Evolutionary conservation across 2,797 vertebrate genomes (phyloP), one percentile per base, ranked within the genome.

Genomic region (Eleutherodactylus coqui): DNA sequence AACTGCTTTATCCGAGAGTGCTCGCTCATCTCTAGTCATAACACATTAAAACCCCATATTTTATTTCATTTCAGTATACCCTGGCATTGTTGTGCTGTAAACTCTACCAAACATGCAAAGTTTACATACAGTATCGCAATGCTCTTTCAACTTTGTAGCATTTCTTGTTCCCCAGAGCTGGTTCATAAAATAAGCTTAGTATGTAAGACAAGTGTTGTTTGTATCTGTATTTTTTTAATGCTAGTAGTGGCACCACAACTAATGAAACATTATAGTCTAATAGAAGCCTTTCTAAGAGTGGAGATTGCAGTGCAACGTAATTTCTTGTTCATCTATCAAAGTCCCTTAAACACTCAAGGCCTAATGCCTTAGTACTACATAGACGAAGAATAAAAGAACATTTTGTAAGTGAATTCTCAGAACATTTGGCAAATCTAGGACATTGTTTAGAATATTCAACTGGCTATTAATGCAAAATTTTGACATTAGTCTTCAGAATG

Each of bases 401-500:
- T 41, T 73, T 45, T 73, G 69, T 1, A 45, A 73, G 47, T 82
- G 62, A 82, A 34, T 82, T 53, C n/a, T 16, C 47, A 36, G 19
- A 70, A 67, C 55, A 67, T 34, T 81, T 75, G 73, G 47, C 53
- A 85, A 58, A 58, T 72, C 32, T 43, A 36, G 47, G 76, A 5
- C 72, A 82, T 58, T 70, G 34, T 32, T 60, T 43, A 73, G 76
- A 79, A 69, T 70, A 79, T 53, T 51, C 49, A 79, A 24, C 27
- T 41, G 16, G 27, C 45, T 60, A 16, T 79, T 87, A 21, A 38
- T 73, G 45, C 7, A 51, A 8, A 83, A 79, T 70, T 41, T 73
- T 87, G 86, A 67, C 81, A 84, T 47, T 5, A n/a, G 36, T 36
- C 64, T 49, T 78, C 3, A 79, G 81, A 83, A 87, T 87, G 75